Conservation (phyloP, 2,113 vertebrate species). For the Erythrocercus mccallii region DNA sequence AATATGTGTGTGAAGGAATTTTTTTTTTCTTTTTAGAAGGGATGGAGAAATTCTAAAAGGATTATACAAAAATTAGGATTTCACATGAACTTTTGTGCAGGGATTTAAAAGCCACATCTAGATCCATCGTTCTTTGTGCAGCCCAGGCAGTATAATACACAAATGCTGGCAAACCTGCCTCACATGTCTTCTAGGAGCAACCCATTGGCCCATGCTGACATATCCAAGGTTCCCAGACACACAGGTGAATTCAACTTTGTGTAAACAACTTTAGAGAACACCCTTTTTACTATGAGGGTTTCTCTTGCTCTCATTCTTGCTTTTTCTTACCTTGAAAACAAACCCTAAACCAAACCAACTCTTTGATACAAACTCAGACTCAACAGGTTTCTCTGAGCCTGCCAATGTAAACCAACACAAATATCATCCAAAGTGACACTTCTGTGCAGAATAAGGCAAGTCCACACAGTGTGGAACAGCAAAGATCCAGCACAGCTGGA, state of each 20-base stretch:
- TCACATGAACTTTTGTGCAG: not conserved
- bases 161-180: not conserved
- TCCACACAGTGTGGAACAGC: not conserved
- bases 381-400: not conserved
- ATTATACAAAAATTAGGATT: not conserved
- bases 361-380: not conserved
- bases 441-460: not conserved
- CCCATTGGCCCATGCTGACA: not conserved
- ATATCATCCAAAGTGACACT: not conserved
- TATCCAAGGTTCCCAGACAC: not conserved
- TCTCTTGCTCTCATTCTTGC: not conserved
- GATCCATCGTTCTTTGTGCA: not conserved
- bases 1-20: accelerated
- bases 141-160: not conserved
- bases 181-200: not conserved
- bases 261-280: not conserved
- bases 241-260: not conserved
- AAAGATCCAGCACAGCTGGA: not conserved
- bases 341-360: not conserved
- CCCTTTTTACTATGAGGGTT: not conserved
- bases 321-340: not conserved
- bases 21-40: not conserved
- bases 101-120: not conserved
- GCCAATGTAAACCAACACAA: not conserved
- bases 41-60: not conserved